Conservation (phyloP, 2,113 vertebrate genomes). For the Progne subis region DNA sequence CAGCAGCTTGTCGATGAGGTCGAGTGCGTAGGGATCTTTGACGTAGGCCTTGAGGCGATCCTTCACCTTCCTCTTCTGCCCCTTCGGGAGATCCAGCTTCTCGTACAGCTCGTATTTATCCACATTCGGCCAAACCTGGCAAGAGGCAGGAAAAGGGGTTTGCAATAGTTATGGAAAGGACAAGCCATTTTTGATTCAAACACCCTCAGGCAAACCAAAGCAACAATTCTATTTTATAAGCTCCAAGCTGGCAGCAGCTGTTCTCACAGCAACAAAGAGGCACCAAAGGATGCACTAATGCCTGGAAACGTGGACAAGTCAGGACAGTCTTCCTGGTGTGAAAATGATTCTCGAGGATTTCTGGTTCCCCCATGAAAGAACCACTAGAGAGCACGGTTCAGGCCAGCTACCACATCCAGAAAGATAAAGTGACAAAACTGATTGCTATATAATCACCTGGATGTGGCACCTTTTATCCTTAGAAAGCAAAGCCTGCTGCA, state of each 20-base stretch:
- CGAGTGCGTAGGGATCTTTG: slow-evolving; percentile 91
- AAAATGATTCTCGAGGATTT: background rate
- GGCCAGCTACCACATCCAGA: background rate
- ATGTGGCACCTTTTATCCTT: background rate
- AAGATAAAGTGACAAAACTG: background rate
- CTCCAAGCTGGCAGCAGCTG: background rate
- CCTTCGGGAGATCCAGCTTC: slow-evolving; percentile 95
- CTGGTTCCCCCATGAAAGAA: background rate
- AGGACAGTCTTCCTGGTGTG: background rate
- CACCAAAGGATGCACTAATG: background rate
- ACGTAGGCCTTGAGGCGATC: slow-evolving; percentile 97
- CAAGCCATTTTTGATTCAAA: background rate
- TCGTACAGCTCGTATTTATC: slow-evolving; percentile 96
- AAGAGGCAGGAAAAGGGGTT: background rate
- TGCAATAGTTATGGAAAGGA: background rate
- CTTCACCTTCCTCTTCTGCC: slow-evolving; percentile 97
- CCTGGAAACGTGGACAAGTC: background rate
- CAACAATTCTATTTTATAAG: background rate
- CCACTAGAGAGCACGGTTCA: background rate
- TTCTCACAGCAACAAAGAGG: background rate
- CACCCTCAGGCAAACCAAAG: background rate
- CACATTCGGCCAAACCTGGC: slow-evolving; percentile 91
- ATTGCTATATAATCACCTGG: background rate
- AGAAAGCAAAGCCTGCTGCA: background rate
- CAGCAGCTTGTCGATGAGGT: slow-evolving; percentile 95